Conservation (phyloP, 2,113 vertebrate genomes). For the Esox niger region DNA sequence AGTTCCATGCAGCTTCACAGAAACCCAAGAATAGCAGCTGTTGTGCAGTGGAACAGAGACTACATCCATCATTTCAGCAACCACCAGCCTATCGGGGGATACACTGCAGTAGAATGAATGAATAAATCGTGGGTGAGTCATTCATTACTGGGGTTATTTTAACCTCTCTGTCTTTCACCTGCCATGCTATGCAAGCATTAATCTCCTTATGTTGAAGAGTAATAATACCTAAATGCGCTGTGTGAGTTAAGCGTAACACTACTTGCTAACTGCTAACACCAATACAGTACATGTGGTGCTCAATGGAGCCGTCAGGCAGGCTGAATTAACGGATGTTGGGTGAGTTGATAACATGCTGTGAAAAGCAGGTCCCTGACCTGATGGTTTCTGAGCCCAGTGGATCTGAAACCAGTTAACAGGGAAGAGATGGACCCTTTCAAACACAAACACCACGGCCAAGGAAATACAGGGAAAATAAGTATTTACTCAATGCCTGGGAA, state of each 20-base stretch:
- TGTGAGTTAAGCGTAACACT: not conserved
- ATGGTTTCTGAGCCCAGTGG: not conserved
- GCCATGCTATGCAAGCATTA: constrained; percentile 34
- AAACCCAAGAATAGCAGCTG: no score
- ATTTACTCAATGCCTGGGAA: not conserved
- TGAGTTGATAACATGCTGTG: not conserved
- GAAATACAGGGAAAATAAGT: not conserved
- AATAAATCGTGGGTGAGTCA: constrained; percentile 44
- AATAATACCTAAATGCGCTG: not conserved
- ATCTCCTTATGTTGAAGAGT: constrained; percentile 33
- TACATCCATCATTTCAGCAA: no score
- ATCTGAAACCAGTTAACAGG: not conserved
- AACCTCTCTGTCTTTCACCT: constrained; percentile 54
- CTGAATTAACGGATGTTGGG: no score
- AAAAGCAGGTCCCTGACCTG: not conserved
- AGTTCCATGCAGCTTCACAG: no score
- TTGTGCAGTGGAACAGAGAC: no score
- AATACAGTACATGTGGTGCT: not conserved
- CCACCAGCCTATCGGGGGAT: no score
- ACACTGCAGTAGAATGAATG: no score
- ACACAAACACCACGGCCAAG: not conserved
- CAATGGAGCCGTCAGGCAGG: not conserved
- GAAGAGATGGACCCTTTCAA: not conserved
- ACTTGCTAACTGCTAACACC: not conserved
- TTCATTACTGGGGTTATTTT: constrained; percentile 43